Base-by-base conservation (phyloP, 2,888 invertebrate species). In the Drosophila tanythrix region DNA sequence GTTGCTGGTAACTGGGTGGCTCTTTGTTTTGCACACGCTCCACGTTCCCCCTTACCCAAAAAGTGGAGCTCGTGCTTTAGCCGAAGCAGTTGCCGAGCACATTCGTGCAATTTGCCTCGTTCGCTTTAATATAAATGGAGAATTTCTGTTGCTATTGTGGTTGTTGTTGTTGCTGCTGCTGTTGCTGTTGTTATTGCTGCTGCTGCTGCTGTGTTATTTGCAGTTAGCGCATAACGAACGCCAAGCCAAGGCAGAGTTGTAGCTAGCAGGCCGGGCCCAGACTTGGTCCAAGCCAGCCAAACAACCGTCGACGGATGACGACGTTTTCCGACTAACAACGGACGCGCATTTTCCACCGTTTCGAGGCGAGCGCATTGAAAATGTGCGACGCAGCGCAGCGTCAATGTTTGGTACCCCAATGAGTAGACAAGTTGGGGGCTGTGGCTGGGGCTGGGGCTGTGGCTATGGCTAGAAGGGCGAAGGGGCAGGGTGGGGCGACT, bases 261-360 rank as follows among this genome's bases (percentile, higher is more conserved):
- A 73, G 67, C 76, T 46, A 72, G 52, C 81, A 76, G 64, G 74
- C 64, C 68, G 68, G 63, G 73, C 68, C 73, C 74, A 78, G 71
- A 64, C 75, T 70, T 63, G 75, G 81, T 79, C 81, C 83, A 81
- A 81, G 75, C 76, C 73, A 83, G 79, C 81, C 77, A 85, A 85
- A 88, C 89, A 83, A 90, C 88, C 90, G 84, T 90, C 89, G 84
- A 88, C 88, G 85, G 90, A 90, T 85, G 89, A 90, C 91, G 88
- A 91, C 91, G 83, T 91, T 89, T 91, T 90, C 87, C 89, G 91
- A 88, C 88, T 88, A 89, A 88, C 88, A 89, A 88, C 90, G 83
- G 79, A 89, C 90, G 90, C 83, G 85, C 83, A 85, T 90, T 88
- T 88, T 88, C 88, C 90, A 88, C 85, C 88, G 74, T 88, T 86